A percentile compares a stretch with the other conserved stretches of the same genome.
Evolutionary conservation across 2,888 invertebrate species (phyloP).

Genomic region (Hirudinaria manillensis): DNA sequence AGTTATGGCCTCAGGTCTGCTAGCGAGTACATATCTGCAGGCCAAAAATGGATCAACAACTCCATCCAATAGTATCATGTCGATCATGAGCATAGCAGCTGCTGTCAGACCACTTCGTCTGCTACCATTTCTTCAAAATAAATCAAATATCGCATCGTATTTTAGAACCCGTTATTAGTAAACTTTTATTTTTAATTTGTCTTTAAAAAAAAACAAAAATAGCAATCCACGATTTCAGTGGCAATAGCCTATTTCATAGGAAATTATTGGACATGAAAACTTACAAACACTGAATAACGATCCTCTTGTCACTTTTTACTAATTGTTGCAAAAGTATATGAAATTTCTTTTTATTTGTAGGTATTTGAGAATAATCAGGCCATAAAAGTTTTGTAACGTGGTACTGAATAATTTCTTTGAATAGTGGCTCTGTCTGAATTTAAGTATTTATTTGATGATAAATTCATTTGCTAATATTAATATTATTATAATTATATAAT

Average conservation of each 20-base stretch:
- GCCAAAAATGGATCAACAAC: too few species aligned
- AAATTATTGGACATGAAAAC: not conserved
- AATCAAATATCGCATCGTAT: not conserved
- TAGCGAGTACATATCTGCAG: too few species aligned
- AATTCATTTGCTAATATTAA: too few species aligned
- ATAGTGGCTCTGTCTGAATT: too few species aligned
- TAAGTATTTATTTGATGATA: too few species aligned
- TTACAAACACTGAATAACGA: not conserved
- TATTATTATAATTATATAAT: too few species aligned
- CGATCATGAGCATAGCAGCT: too few species aligned
- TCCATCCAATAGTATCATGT: too few species aligned
- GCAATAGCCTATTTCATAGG: too few species aligned
- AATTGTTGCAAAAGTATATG: not conserved
- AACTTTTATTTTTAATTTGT: not conserved
- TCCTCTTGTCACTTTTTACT: not conserved
- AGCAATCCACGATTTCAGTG: too few species aligned
- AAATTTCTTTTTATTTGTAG: not conserved
- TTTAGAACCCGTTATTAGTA: not conserved
- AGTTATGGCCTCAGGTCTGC: slow-evolving; percentile 23
- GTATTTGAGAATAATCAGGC: not conserved
- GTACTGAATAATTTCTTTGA: not conserved
- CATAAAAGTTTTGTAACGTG: not conserved
- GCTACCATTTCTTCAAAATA: slow-evolving; percentile 5
- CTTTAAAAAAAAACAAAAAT: not conserved
- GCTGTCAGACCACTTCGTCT: too few species aligned